phyloP scores from a whole-genome alignment of 2,113 vertebrate genomes.

The Mormyrus iriodes region DNA sequence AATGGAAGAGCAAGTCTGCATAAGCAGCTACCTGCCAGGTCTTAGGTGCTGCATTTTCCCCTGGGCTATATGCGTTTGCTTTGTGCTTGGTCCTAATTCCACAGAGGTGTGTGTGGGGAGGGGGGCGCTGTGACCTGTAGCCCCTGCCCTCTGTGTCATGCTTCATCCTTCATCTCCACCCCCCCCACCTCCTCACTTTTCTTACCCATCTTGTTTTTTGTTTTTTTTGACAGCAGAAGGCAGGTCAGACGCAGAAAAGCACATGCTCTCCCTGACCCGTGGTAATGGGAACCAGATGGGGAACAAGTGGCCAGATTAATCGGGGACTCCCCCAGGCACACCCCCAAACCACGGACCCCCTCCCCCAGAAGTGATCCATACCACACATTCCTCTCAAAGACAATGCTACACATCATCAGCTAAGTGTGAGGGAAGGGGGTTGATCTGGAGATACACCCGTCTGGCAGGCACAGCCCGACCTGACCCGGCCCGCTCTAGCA shows the following conservation, averaged over 20 bases:
- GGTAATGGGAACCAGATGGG: slow-evolving; percentile 61
- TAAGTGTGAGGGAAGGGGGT: slow-evolving; percentile 28
- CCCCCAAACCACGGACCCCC: slow-evolving; percentile 37
- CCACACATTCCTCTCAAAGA: slow-evolving; percentile 45
- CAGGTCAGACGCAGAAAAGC: slow-evolving; percentile 26
- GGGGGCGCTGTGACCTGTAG: neutral
- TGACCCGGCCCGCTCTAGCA: neutral
- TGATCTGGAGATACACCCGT: neutral
- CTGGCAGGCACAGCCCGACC: neutral
- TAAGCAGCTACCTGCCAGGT: neutral
- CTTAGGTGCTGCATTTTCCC: neutral
- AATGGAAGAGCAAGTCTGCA: neutral
- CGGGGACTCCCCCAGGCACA: slow-evolving; percentile 35
- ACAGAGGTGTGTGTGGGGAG: neutral
- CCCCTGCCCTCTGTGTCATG: neutral
- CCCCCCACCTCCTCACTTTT: neutral
- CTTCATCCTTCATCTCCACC: neutral
- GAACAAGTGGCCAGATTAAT: slow-evolving; percentile 50
- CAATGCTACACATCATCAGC: slow-evolving; percentile 33
- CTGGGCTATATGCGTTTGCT: neutral
- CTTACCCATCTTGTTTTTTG: slow-evolving; percentile 1
- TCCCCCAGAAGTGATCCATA: slow-evolving; percentile 40
- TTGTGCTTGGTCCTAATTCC: neutral
- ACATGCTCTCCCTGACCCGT: neutral
- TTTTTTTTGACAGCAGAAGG: slow-evolving; percentile 40